phyloP scores from a whole-genome alignment of 2,797 vertebrate genomes.

The Numenius phaeopus region DNA sequence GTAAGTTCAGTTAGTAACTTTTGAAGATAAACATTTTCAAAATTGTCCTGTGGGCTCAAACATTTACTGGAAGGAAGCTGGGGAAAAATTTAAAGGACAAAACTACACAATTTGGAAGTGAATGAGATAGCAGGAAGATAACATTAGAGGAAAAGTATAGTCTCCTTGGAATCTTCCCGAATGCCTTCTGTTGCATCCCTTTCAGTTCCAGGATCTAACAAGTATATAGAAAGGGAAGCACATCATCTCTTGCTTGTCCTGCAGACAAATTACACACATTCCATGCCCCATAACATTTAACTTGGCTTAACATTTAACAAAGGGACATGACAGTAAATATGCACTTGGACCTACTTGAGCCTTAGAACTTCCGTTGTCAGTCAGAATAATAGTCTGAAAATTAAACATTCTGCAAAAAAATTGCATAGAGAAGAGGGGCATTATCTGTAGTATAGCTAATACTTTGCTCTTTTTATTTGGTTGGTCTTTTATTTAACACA shows the following conservation, averaged over 20 bases:
- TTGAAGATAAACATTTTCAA: constrained; percentile 49
- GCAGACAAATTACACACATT: not conserved
- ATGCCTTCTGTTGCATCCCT: not conserved
- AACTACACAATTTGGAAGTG: constrained; percentile 10
- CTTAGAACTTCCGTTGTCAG: not conserved
- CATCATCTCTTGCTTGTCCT: not conserved
- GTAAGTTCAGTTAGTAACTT: constrained; percentile 43
- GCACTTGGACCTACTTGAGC: not conserved
- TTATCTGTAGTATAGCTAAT: not conserved
- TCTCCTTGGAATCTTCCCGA: not conserved
- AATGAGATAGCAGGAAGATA: not conserved
- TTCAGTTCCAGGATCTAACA: not conserved
- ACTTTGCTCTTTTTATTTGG: not conserved
- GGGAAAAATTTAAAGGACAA: constrained; percentile 1
- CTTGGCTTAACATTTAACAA: not conserved
- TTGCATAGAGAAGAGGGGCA: not conserved
- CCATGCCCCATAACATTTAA: not conserved
- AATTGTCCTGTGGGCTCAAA: constrained; percentile 33
- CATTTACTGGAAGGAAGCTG: constrained; percentile 1
- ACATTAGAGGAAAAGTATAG: not conserved
- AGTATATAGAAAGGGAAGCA: not conserved
- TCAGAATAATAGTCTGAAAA: not conserved
- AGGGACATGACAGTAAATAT: not conserved
- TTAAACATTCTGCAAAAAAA: not conserved
- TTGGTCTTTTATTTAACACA: not conserved